Evolutionary conservation across 37 sponge, comb jelly and placozoan species (phyloP).

Genomic region (Geodia barretti): DNA sequence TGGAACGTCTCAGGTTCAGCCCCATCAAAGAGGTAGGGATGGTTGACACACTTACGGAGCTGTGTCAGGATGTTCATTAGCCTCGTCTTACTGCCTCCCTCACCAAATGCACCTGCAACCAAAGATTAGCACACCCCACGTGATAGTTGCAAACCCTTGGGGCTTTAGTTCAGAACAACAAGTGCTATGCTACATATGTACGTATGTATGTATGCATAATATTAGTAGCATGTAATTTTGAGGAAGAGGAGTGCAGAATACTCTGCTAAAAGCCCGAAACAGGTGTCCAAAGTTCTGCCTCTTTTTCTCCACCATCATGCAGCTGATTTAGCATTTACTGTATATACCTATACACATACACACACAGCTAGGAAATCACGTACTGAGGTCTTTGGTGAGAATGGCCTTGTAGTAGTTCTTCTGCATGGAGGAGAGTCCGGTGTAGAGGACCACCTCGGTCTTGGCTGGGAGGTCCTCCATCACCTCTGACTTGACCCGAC

Average conservation of each 20-base stretch:
- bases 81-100: constrained; percentile 59
- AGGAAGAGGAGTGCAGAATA: no score
- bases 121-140: no score
- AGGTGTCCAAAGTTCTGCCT: not conserved
- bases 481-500: constrained; percentile 71
- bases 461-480: constrained; percentile 64
- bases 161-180: no score
- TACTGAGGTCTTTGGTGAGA: constrained; percentile 71
- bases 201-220: no score
- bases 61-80: constrained; percentile 85
- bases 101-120: constrained; percentile 66
- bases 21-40: constrained; percentile 94
- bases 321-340: no score
- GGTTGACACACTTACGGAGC: constrained; percentile 91
- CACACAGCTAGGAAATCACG: no score
- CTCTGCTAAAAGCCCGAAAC: not conserved
- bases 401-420: constrained; percentile 83
- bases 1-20: constrained; percentile 95
- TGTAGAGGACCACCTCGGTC: constrained; percentile 73
- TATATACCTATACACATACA: not conserved
- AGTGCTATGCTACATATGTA: no score
- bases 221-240: no score
- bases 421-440: constrained; percentile 77
- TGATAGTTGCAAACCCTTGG: no score
- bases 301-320: no score